Evolutionary conservation across 2,113 vertebrate species (phyloP), one percentile per base, ranked within the genome.

Genomic region (Psittacara wagleri): DNA sequence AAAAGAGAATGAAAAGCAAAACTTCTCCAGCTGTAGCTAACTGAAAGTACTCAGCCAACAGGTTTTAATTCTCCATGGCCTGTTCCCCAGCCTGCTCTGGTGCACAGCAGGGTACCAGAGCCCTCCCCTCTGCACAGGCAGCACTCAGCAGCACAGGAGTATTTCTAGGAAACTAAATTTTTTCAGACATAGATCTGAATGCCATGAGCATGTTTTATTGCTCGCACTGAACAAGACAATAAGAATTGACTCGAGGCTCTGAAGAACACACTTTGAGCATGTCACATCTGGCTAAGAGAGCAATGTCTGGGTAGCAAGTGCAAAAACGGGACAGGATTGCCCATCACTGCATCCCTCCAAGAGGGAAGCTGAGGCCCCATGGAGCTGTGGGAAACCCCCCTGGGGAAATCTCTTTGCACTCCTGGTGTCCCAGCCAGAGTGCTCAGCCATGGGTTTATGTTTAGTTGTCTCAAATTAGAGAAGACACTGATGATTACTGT

Each of bases 91-190:
- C 12, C 39, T 23, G 61, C 23, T 29, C 29, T 19, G 6, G 14
- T 35, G 23, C 2, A 1, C 3, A 0, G 20, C 43, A 37, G 11
- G 20, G 6, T 35, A 22, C 44, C 3, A 1, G 67, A 62, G 22
- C 14, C 27, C 13, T 62, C 13, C 27, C 8, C 41, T 49, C 31
- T 20, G 33, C 41, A 48, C 43, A 49, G 52, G 33, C 25, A 37
- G 24, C 8, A 41, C 62, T 69, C 0, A 0, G 48, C 55, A 87
- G 22, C 1, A 1, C 1, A 0, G 28, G 52, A 62, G 22, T 51
- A 35, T 35, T 84, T 59, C 31, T 49, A 25, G 18, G 19, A 31
- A 85, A 41, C n/a, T 12, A 15, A 2, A 1, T 13, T 7, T 18
- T 81, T 91, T 62, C 41, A 54, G 24, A 23, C 13, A 11, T 11